A percentile compares a stretch with the other conserved stretches of the same genome.
Conservation (phyloP, 30 jellyfish, hydroid and myxozoan species). For the Hydra vulgaris region DNA sequence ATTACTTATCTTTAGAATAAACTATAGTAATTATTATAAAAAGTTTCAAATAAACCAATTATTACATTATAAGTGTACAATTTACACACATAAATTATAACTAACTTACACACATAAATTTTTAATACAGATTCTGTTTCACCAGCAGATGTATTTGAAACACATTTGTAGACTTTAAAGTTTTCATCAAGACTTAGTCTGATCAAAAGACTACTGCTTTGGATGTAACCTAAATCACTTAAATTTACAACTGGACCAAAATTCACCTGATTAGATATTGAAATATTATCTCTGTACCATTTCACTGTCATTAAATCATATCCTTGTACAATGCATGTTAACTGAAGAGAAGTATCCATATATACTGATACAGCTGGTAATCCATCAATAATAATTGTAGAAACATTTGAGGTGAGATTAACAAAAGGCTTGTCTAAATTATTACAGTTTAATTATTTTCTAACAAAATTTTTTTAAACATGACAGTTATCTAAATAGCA, state of each 20-base stretch:
- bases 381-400: background rate
- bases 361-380: background rate
- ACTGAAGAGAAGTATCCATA: background rate
- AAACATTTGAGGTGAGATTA: background rate
- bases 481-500: too few species aligned
- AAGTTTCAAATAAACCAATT: too few species aligned
- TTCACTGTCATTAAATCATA: background rate
- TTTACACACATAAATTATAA: too few species aligned
- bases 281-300: background rate
- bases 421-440: conserved; percentile 1
- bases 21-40: too few species aligned
- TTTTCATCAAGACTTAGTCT: background rate
- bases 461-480: too few species aligned
- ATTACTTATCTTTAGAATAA: too few species aligned
- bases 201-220: conserved; percentile 3
- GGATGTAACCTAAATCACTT: background rate
- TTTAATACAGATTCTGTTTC: background rate
- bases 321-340: background rate
- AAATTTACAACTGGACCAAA: background rate
- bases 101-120: conserved; percentile 5
- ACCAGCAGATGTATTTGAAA: background rate
- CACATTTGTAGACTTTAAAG: background rate
- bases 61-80: too few species aligned
- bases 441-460: background rate
- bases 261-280: background rate